phyloP scores from a whole-genome alignment of 2,888 invertebrate species.

The Netelia virgata region DNA sequence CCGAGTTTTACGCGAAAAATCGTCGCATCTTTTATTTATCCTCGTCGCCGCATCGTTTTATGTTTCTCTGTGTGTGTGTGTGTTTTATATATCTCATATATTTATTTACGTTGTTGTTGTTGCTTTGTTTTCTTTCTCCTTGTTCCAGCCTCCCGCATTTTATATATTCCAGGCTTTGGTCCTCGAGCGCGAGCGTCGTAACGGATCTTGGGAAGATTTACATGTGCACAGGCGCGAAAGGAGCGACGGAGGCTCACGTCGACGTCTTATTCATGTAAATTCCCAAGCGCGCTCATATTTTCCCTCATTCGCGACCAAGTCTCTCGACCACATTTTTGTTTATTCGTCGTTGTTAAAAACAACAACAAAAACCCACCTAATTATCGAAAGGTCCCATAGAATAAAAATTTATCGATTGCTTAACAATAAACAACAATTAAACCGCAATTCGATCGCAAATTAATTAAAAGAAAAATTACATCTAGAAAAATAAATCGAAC shows the following conservation, averaged over 20 bases:
- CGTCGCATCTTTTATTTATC: slow-evolving; percentile 66
- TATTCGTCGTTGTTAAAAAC: too few relatives aligned
- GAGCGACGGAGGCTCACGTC: slow-evolving; percentile 20
- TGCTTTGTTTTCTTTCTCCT: neutral
- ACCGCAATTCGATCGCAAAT: too few relatives aligned
- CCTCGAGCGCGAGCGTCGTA: slow-evolving; percentile 51
- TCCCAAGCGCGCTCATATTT: slow-evolving; percentile 46
- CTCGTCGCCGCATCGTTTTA: slow-evolving; percentile 23
- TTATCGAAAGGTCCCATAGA: too few relatives aligned
- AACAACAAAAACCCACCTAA: too few relatives aligned
- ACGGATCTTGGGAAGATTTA: slow-evolving; percentile 69
- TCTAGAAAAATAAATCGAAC: too few relatives aligned
- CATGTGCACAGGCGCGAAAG: slow-evolving; percentile 61
- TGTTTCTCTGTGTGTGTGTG: neutral
- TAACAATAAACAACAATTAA: too few relatives aligned
- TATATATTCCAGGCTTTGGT: slow-evolving; percentile 55
- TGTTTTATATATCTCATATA: neutral
- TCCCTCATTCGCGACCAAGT: slow-evolving; percentile 39
- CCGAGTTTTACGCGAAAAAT: slow-evolving; percentile 42
- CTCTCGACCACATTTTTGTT: slow-evolving; percentile 37
- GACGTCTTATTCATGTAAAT: slow-evolving; percentile 72
- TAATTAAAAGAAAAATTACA: too few relatives aligned
- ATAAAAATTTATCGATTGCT: too few relatives aligned
- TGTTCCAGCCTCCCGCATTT: neutral
- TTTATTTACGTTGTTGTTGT: slow-evolving; percentile 14